Percentiles rank a stretch among this genome's conserved stretches.
These are phyloP conservation scores for Pogoniulus pusillus DNA, from an alignment of 2,797 vertebrate genomes.

Conservation along the genomic window DNA sequence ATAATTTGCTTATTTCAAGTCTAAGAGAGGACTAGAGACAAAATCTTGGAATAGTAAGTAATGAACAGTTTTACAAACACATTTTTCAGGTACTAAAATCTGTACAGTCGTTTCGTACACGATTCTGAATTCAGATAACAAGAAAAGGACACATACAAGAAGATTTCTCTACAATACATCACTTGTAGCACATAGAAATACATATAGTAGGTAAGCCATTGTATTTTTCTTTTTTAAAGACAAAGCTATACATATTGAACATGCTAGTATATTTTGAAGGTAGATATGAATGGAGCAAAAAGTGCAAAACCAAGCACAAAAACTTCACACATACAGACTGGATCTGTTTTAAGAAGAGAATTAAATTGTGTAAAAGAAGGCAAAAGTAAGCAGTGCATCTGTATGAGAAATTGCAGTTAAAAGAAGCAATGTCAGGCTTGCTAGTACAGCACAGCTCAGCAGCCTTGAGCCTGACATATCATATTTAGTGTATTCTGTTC, in stretches of 20 bases:
- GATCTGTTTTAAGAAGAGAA: not conserved
- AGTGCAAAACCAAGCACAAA: not conserved
- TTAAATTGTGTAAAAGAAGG: not conserved
- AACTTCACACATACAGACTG: not conserved
- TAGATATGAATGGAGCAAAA: not conserved
- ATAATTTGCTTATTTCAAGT: not conserved
- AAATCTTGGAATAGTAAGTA: not conserved
- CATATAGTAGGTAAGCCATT: not conserved
- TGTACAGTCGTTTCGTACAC: not conserved
- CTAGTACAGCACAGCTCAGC: not conserved
- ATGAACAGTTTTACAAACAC: not conserved
- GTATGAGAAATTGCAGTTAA: not conserved
- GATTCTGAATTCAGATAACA: not conserved
- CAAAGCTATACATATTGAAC: not conserved
- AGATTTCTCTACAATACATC: not conserved
- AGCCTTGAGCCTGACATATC: not conserved
- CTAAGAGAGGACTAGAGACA: not conserved
- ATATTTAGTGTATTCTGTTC: not conserved
- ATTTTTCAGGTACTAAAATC: not conserved
- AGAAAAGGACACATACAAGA: not conserved
- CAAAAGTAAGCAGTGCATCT: not conserved
- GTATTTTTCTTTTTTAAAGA: not conserved
- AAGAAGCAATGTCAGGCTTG: not conserved
- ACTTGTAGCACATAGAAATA: not conserved
- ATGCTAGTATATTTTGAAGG: not conserved